Evolutionary conservation across 2,888 invertebrate species (phyloP), one percentile per base, ranked within the genome.

Genomic region (Scrobipalpa costella): DNA sequence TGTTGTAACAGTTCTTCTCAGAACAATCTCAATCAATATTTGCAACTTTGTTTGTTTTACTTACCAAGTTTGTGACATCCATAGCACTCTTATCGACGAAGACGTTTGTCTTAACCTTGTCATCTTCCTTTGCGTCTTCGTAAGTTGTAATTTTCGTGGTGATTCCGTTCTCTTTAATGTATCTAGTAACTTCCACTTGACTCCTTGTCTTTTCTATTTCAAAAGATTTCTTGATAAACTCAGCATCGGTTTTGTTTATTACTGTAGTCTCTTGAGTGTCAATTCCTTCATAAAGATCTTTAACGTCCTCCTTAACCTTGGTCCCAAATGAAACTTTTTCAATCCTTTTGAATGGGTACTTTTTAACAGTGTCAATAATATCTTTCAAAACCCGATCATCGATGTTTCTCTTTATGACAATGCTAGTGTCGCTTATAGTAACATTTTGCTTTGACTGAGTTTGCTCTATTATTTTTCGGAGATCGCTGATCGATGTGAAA

Each of bases 221-320:
- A 70, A 86, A 92, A 63, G 91, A 81, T 65, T 90, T 90, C 69
- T 85, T 91, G 13, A 84, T 86, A 8, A 86, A 75, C 66, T 85
- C 91, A 21, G 85, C 86, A 61, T 78, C 85, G 63, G 80, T 83
- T 38, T 85, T 83, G 58, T 79, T 84, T 50, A 90, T 63, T 52
- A 88, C 77, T 57, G 85, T 89, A 6, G 84, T 85, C 71, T 90
- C 83, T 76, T 90, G 85, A 44, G 86, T 81, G 66, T 91, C 91
- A 40, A 86, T 71, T 19, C 91, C 90, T 79, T 91, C 91, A 62
- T 90, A 90, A 13, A 91, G 77, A 73, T 91, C 93, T 80, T 93
- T 94, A 15, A 94, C 92, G 71, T 93, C 93, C 72, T 93, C 88
- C 67, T 93, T 93, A 67, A 93, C 88, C 80, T 92, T 93, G 61